These are phyloP conservation scores for Cichladusa arquata DNA, from an alignment of 2,113 vertebrate species.

Conservation along the genomic window DNA sequence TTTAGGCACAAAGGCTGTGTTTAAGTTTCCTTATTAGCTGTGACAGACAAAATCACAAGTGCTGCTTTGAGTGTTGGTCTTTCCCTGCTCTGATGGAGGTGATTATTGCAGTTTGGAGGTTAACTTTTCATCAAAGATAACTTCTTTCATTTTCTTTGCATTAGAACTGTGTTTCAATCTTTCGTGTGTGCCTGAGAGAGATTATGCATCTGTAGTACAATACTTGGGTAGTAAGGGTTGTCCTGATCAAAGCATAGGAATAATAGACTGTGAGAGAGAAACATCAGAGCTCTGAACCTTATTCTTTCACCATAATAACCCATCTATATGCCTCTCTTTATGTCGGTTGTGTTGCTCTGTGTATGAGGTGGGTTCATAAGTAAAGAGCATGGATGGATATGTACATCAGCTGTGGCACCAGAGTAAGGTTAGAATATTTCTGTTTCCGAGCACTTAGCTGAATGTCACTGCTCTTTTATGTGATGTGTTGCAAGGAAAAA, in stretches of 20 bases:
- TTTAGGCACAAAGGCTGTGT: background rate
- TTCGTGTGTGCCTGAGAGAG: rapidly evolving
- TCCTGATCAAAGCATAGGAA: background rate
- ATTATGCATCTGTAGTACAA: background rate
- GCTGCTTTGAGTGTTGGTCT: background rate
- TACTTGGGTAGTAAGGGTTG: background rate
- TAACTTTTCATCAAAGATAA: background rate
- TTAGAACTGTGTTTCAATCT: background rate
- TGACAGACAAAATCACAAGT: background rate
- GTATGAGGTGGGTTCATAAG: background rate
- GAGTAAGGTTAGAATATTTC: background rate
- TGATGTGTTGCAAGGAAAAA: background rate
- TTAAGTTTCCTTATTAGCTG: background rate
- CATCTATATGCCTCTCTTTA: background rate
- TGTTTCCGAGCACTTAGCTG: background rate
- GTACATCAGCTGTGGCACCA: background rate
- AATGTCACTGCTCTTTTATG: background rate
- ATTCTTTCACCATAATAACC: background rate
- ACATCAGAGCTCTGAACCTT: background rate
- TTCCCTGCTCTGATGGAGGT: background rate
- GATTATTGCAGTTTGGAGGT: background rate
- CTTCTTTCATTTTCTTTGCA: background rate
- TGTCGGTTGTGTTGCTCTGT: background rate
- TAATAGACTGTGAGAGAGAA: background rate
- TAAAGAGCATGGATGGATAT: background rate